Conservation (phyloP, 2,113 vertebrate species). For the Hiodon tergisus region DNA sequence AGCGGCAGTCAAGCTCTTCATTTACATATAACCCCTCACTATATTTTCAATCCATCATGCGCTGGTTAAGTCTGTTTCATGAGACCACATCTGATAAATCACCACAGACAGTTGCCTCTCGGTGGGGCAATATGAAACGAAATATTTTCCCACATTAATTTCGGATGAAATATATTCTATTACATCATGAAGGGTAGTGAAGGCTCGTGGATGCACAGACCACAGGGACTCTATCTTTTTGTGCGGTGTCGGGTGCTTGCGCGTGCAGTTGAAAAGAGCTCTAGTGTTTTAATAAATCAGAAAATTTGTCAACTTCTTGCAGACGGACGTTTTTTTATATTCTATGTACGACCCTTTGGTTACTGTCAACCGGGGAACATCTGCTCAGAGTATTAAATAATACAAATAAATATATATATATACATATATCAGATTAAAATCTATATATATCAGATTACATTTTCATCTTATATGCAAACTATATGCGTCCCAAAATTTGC, state of each 20-base stretch:
- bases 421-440: no score
- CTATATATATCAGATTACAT: no score
- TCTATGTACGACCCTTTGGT: not conserved
- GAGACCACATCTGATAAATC: conserved; percentile 22
- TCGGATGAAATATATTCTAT: not conserved
- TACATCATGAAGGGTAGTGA: not conserved
- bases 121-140: not conserved
- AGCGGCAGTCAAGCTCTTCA: not conserved
- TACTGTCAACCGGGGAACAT: not conserved
- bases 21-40: not conserved
- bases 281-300: conserved; percentile 3
- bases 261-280: not conserved
- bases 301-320: conserved; percentile 13
- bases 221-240: not conserved
- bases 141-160: conserved; percentile 4
- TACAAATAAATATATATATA: no score
- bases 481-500: not conserved
- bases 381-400: not conserved
- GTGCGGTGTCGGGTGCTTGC: not conserved
- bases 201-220: not conserved
- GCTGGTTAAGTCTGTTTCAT: not conserved
- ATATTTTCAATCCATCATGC: conserved; percentile 8
- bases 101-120: not conserved
- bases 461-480: no score
- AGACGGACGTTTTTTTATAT: not conserved